Evolutionary conservation across 2,113 vertebrate species (phyloP), one percentile per base, ranked within the genome.

Genomic region (Thinocorus orbignyianus): DNA sequence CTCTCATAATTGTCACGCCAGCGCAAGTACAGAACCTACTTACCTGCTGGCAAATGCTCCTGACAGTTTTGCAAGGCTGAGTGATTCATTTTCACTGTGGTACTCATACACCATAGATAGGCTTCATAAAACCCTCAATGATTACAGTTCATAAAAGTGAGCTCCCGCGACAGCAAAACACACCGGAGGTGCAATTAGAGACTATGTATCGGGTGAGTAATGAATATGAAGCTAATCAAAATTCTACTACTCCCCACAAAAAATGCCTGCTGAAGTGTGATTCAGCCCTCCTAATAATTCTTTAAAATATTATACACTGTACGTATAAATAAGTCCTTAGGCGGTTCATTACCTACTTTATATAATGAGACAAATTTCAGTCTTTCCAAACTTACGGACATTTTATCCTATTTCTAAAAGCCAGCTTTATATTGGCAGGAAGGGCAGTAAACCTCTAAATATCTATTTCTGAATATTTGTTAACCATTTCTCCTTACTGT

Each of bases 61-160:
- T 49, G 81, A 85, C 86, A 92, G 44, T 88, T 96, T 84, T 93
- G 77, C 79, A 92, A 95, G 89, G 52, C 66, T 93, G 93, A 95
- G 66, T 94, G 96, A 97, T 90, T 98, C 94, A 96, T 95, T 96
- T 97, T 81, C 86, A 92, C 94, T 92, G 89, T 84, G 92, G 74
- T 92, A 94, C 97, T 98, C 96, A 97, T 93, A 80, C 44, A 84
- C 73, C 78, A 90, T 78, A 91, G 97, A 95, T 30, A 90, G 97
- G 89, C 96, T 97, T 97, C 95, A 97, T 93, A 94, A 97, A 97
- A 96, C 96, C 96, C 97, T 97, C 97, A 98, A 97, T 97, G 97
- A 95, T 94, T 96, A 96, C 78, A 93, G 81, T 95, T 97, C 97
- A 97, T 95, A 96, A 93, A 97, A 97, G 91, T 97, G 88, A 97